Conservation (phyloP, 2,797 vertebrate genomes). For the Sorex maritimensis region DNA sequence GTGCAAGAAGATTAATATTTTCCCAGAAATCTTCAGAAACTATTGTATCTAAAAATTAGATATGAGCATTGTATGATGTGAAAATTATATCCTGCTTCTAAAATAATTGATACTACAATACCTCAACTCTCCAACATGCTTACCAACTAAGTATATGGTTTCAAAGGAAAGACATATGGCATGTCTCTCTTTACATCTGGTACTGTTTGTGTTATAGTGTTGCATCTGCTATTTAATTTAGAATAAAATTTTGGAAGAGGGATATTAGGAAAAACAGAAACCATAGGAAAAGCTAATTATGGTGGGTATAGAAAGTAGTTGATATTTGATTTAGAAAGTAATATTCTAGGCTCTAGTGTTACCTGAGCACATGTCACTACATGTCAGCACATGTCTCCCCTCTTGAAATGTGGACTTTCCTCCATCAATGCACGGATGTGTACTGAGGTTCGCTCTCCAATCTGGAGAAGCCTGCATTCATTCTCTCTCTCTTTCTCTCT, state of each 20-base stretch:
- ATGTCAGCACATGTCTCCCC: too few species aligned
- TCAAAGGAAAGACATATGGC: too few species aligned
- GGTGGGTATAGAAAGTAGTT: background rate
- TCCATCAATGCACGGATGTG: too few species aligned
- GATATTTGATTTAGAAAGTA: background rate
- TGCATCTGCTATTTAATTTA: background rate
- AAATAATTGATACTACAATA: too few species aligned
- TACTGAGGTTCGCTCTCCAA: too few species aligned
- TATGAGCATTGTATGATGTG: background rate
- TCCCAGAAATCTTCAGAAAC: background rate
- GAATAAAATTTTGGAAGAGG: background rate
- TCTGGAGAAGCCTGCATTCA: too few species aligned
- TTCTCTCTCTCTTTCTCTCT: too few species aligned
- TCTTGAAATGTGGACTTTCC: too few species aligned
- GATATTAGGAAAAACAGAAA: background rate
- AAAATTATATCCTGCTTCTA: background rate
- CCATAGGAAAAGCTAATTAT: background rate
- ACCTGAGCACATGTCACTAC: too few species aligned
- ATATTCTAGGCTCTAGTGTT: too few species aligned
- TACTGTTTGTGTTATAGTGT: background rate
- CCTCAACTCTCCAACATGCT: background rate
- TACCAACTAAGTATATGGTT: background rate
- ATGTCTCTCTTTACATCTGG: background rate
- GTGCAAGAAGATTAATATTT: background rate
- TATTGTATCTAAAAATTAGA: background rate